phyloP scores from a whole-genome alignment of 2,888 invertebrate species.

The Hofmannophila pseudospretella region DNA sequence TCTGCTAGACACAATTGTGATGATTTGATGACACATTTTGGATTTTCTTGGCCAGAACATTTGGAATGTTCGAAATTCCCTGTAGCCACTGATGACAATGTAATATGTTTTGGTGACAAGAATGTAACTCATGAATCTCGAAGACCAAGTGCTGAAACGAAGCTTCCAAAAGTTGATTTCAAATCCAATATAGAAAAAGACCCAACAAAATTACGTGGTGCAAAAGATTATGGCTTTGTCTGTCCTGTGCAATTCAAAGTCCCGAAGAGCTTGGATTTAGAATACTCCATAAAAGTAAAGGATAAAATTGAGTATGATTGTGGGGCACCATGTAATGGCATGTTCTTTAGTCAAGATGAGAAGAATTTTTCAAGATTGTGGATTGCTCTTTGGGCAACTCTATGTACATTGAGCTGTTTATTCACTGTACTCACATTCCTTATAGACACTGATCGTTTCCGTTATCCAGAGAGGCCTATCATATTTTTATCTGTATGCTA shows the following conservation, averaged over 20 bases:
- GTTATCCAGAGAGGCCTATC: slow-evolving; percentile 98
- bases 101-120: slow-evolving; percentile 89
- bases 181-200: slow-evolving; percentile 68
- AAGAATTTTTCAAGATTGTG: slow-evolving; percentile 90
- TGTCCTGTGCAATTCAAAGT: slow-evolving; percentile 93
- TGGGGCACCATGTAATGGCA: slow-evolving; percentile 93
- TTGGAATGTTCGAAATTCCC: slow-evolving; percentile 93
- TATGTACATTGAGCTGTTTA: slow-evolving; percentile 93
- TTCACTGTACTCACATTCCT: slow-evolving; percentile 96
- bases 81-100: slow-evolving; percentile 79
- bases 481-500: slow-evolving; percentile 98
- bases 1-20: slow-evolving; percentile 94
- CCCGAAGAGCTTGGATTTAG: slow-evolving; percentile 86
- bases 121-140: slow-evolving; percentile 80
- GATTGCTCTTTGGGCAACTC: slow-evolving; percentile 95
- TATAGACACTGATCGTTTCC: slow-evolving; percentile 95
- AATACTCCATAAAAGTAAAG: slow-evolving; percentile 90
- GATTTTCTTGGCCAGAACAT: slow-evolving; percentile 93
- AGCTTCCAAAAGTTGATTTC: slow-evolving; percentile 63
- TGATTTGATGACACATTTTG: slow-evolving; percentile 89
- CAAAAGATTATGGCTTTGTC: slow-evolving; percentile 88
- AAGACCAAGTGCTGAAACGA: slow-evolving; percentile 48
- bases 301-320: slow-evolving; percentile 86
- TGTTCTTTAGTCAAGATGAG: slow-evolving; percentile 92
- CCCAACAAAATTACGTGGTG: slow-evolving; percentile 70